A percentile compares a stretch with the other conserved stretches of the same genome.
phyloP scores from a whole-genome alignment of 2,888 invertebrate genomes.

The Drosophila demipolita region DNA sequence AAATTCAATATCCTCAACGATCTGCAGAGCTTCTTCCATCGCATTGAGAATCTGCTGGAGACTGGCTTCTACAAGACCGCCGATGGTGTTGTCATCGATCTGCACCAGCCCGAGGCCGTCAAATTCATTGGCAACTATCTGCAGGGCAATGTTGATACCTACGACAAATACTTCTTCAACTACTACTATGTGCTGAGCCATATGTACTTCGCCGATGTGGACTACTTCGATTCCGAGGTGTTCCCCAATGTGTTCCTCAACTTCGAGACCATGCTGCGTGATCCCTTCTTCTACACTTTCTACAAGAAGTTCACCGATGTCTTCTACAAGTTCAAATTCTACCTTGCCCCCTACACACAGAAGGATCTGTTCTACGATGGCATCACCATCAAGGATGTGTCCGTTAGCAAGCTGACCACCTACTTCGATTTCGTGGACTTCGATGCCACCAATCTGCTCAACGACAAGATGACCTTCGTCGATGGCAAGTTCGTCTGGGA shows the following conservation, averaged over 20 bases:
- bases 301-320: slow-evolving; percentile 87
- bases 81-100: slow-evolving; percentile 86
- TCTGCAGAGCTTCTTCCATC: slow-evolving; percentile 83
- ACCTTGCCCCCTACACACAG: slow-evolving; percentile 87
- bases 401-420: slow-evolving; percentile 89
- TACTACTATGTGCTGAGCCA: slow-evolving; percentile 75
- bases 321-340: slow-evolving; percentile 87
- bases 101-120: slow-evolving; percentile 88
- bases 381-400: slow-evolving; percentile 87
- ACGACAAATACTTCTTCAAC: slow-evolving; percentile 79
- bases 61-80: slow-evolving; percentile 85
- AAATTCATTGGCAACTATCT: slow-evolving; percentile 89
- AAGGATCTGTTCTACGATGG: slow-evolving; percentile 88
- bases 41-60: slow-evolving; percentile 86
- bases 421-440: slow-evolving; percentile 89
- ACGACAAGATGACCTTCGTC: slow-evolving; percentile 86
- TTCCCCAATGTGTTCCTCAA: slow-evolving; percentile 87
- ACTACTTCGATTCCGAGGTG: slow-evolving; percentile 66
- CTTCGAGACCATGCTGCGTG: slow-evolving; percentile 89
- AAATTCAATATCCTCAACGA: slow-evolving; percentile 72
- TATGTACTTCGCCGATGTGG: slow-evolving; percentile 76
- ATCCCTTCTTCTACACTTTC: slow-evolving; percentile 90
- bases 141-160: slow-evolving; percentile 86
- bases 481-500: slow-evolving; percentile 82
- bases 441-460: slow-evolving; percentile 88